Conservation (phyloP, 2,888 invertebrate species). For the Drosophila imparisetae region DNA sequence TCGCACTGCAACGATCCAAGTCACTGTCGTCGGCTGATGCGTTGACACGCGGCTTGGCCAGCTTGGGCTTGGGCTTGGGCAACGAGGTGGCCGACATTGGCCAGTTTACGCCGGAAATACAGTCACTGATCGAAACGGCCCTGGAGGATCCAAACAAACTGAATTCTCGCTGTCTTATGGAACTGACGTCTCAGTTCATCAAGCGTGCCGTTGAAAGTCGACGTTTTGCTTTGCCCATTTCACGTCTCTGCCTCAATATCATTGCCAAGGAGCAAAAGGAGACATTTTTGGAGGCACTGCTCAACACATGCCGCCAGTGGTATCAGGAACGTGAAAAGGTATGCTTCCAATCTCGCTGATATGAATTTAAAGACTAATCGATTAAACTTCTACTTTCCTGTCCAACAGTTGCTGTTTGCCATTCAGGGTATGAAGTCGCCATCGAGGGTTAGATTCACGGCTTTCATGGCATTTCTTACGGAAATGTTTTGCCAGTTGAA, state of each 20-base stretch:
- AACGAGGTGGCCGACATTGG: constrained; percentile 91
- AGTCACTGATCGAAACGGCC: constrained; percentile 90
- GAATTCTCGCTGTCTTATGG: constrained; percentile 91
- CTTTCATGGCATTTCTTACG: constrained; percentile 95
- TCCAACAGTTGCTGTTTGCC: constrained; percentile 80
- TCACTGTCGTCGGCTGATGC: constrained; percentile 92
- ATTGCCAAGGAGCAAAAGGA: constrained; percentile 94
- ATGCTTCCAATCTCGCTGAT: constrained; percentile 6
- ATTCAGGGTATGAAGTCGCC: constrained; percentile 86
- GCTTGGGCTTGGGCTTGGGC: constrained; percentile 87
- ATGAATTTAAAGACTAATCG: not conserved
- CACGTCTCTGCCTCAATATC: constrained; percentile 93
- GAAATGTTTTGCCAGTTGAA: constrained; percentile 96
- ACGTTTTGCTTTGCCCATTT: constrained; percentile 92
- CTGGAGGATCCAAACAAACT: constrained; percentile 93
- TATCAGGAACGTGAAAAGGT: constrained; percentile 93
- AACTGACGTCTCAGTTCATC: constrained; percentile 92
- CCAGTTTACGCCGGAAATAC: constrained; percentile 90
- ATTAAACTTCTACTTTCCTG: not conserved
- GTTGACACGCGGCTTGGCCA: constrained; percentile 88
- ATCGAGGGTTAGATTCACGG: constrained; percentile 89
- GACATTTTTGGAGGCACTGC: constrained; percentile 94
- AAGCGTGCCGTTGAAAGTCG: constrained; percentile 91
- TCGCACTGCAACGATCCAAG: constrained; percentile 90
- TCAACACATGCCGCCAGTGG: constrained; percentile 96